phyloP scores from a whole-genome alignment of 92 coral and sea anemone genomes.

The Pocillopora grandis region DNA sequence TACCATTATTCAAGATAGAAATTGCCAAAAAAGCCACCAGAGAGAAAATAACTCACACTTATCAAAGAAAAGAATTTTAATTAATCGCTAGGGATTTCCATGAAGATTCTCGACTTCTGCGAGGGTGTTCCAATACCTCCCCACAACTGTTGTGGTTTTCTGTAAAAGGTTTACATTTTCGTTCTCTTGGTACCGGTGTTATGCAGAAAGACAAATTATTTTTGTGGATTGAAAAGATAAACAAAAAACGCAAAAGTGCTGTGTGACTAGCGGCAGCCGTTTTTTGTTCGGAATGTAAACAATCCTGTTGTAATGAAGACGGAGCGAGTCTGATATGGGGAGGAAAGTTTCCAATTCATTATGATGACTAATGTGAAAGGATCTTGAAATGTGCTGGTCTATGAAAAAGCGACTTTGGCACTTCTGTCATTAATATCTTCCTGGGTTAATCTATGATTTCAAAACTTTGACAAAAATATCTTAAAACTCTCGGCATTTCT shows the following conservation, averaged over 20 bases:
- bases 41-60: neutral
- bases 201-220: slow-evolving; percentile 4
- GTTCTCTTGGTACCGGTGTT: neutral
- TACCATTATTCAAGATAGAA: neutral
- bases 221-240: slow-evolving; percentile 1
- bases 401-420: neutral
- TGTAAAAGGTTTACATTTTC: neutral
- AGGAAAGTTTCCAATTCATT: neutral
- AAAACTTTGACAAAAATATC: too few species aligned
- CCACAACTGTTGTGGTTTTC: neutral
- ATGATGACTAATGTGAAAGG: neutral
- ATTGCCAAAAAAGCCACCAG: neutral
- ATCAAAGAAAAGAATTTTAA: neutral
- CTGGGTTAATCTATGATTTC: too few species aligned
- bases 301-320: neutral
- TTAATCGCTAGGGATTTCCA: neutral
- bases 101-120: neutral
- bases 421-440: too few species aligned
- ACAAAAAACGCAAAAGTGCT: neutral
- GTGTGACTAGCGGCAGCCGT: neutral
- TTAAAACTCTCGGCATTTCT: too few species aligned
- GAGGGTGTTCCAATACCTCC: neutral
- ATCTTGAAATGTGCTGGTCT: neutral
- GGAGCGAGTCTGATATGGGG: neutral
- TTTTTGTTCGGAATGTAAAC: neutral